Evolutionary conservation across 1,140 invertebrate genomes (phyloP), one percentile per base, ranked within the genome.

Genomic region (Pseudoatta argentina): DNA sequence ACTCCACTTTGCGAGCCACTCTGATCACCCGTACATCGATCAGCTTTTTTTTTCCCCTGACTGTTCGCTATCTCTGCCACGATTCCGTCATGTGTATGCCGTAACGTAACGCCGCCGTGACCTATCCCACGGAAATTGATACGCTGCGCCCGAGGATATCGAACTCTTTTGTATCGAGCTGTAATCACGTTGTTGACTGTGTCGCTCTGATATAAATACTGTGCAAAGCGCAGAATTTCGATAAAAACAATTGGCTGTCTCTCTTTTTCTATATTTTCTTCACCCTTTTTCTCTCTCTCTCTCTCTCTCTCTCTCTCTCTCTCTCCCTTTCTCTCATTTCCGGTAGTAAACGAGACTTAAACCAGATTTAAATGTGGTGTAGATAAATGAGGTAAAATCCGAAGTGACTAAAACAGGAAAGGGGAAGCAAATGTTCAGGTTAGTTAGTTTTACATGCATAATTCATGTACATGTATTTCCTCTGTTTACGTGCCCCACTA

Each of bases 61-160:
- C 18, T 16, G 7, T 51, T 69, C 66, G 24, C 16, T 48, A 55
- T 67, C 66, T 67, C 39, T 59, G 61, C 59, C 86, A 73, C 78
- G 73, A 90, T 90, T 72, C 53, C 75, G 83, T 83, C 81, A 75
- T 55, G 69, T 57, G 51, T 57, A 57, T 53, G 21, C 73, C 66
- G 24, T 79, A 79, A 79, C 44, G 30, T 34, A 34, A 34, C 30
- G 7, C 6, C 30, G 78, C 78, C 76, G 78, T 79, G 83, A 90
- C 89, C 89, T 86, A 90, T 90, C 89, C 86, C 83, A 86, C 78
- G 87, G 73, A 91, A 90, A 91, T 91, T 89, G 89, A 91, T 91
- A 91, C 24, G 69, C 59, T 66, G 78, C 44, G 78, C 85, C 63
- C 67, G 89, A 88, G 89, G 89, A 91, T 91, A 91, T 88, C 89